Base-by-base conservation (phyloP, 1,140 invertebrate genomes). In the Saccostrea echinata region DNA sequence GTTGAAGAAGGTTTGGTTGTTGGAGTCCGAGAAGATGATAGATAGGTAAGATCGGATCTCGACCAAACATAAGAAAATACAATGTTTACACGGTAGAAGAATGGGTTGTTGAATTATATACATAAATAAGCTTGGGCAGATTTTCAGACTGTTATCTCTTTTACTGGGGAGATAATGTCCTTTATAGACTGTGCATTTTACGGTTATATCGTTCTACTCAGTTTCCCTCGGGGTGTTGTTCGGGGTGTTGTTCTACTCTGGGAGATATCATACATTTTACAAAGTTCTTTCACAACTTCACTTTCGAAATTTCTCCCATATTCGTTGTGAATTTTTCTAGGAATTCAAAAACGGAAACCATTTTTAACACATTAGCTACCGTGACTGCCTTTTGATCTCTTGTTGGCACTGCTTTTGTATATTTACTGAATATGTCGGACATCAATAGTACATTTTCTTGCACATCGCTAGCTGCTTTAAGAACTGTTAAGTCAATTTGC, bases 171-270 rank as follows among this genome's bases (percentile, higher is more conserved):
- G n/a, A n/a, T n/a, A n/a, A n/a, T n/a, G n/a, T n/a, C n/a, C n/a
- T n/a, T n/a, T n/a, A n/a, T n/a, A n/a, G n/a, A n/a, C n/a, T n/a
- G n/a, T n/a, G n/a, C n/a, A n/a, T n/a, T n/a, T n/a, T n/a, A n/a
- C n/a, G 11, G 51, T 87, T 87, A 24, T 80, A 83, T 27, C 86
- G 11, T 64, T 87, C 86, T 16, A 43, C 68, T 53, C 82, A 81
- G 55, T 87, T 87, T 71, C 33, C 81, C 30, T 61, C 80, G 4
- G 52, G 53, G 24, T 83, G 76, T 30, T 87, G 82, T 12, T n/a
- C n/a, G n/a, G n/a, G 86, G 86, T 4, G 86, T 87, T 30, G 76
- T 87, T 82, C 86, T 43, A 21, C 33, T 82, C 82, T 87, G 82
- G 51, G 43, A 76, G 18, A 83, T 51, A 30, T 87, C 33, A 30